Evolutionary conservation across 2,113 vertebrate genomes (phyloP), one percentile per base, ranked within the genome.

Genomic region (Engystomops pustulosus): DNA sequence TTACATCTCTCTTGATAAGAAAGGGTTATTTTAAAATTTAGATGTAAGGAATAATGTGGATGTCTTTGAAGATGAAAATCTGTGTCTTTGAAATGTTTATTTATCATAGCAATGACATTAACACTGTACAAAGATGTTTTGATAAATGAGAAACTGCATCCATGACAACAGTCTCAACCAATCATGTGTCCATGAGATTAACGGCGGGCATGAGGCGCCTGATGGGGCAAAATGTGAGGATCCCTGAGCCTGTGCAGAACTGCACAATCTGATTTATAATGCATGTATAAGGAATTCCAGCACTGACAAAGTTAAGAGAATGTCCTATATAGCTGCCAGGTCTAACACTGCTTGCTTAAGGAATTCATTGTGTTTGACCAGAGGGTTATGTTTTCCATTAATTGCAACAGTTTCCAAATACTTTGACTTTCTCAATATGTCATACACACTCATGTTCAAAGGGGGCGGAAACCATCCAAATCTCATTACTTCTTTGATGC

Each of bases 401-500:
- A 60, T 83, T 83, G 53, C 70, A 74, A 83, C 81, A 85, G 51
- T 82, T 87, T 38, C 76, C 65, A 87, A 88, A 55, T 44, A 75
- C 2, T 51, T 70, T n/a, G 80, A 80, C 77, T 84, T 69, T 87
- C 45, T 58, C 88, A 82, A 74, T 82, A 83, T 83, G 70, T 74
- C 70, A 83, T 82, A 75, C 81, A 62, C 53, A 86, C 79, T 75
- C 15, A 86, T 0, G 0, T 84, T 88, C 51, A 85, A 88, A 74
- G 86, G 67, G 75, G 68, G 25, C 47, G 49, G 86, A 90, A 90
- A 85, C 41, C 49, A 79, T 65, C 27, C 85, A 76, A 68, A 85
- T 85, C 82, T 88, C 84, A 86, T 79, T 87, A 86, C 27, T 85
- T 87, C 85, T 78, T 85, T 86, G 74, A 79, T 87, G 83, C 85